Evolutionary conservation across 2,888 invertebrate species (phyloP).

Genomic region (Ommatoiulus sabulosus): DNA sequence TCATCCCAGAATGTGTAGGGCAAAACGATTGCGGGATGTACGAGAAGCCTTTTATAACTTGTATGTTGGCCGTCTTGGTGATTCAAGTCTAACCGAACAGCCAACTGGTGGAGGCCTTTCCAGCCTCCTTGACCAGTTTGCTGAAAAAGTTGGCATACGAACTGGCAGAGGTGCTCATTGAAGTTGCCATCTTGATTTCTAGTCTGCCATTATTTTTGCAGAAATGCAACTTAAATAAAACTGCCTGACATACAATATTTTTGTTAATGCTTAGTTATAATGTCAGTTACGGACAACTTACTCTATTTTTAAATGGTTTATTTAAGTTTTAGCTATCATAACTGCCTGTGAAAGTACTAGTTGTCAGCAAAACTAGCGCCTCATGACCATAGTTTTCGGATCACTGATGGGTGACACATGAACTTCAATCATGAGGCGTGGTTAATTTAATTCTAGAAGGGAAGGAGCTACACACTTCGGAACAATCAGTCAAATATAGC

Average conservation of each 20-base stretch:
- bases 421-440: too few relatives aligned
- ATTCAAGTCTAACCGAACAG: not conserved
- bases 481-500: too few relatives aligned
- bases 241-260: not conserved
- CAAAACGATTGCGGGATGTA: not conserved
- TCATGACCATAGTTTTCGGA: too few relatives aligned
- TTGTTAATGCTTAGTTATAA: too few relatives aligned
- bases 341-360: too few relatives aligned
- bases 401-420: too few relatives aligned
- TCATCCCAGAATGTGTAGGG: not conserved
- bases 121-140: slow-evolving; percentile 72
- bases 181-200: not conserved
- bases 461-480: too few relatives aligned
- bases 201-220: not conserved
- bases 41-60: not conserved
- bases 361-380: too few relatives aligned
- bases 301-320: too few relatives aligned
- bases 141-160: slow-evolving; percentile 73
- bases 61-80: not conserved
- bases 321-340: too few relatives aligned
- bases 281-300: too few relatives aligned
- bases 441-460: too few relatives aligned
- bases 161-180: slow-evolving; percentile 59
- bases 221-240: not conserved
- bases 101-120: slow-evolving; percentile 66